phyloP scores from a whole-genome alignment of 2,888 invertebrate genomes.

The Tachystola acroxantha region DNA sequence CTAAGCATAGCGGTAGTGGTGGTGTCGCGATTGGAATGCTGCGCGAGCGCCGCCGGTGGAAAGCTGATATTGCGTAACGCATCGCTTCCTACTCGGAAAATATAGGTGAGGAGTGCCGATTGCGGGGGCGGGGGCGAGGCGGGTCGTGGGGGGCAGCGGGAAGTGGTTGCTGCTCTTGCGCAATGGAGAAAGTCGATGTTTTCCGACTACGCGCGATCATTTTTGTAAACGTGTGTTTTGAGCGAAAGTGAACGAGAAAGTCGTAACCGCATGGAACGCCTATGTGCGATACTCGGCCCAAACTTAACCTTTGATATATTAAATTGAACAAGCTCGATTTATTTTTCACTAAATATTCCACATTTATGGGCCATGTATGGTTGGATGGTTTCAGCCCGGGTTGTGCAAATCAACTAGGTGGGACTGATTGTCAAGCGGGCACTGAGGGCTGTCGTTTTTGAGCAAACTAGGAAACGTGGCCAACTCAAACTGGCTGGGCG shows the following conservation, averaged over 20 bases:
- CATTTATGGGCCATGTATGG: no score
- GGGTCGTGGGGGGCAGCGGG: conserved; percentile 39
- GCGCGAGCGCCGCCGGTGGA: conserved; percentile 39
- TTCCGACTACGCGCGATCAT: conserved; percentile 70
- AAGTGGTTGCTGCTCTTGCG: conserved; percentile 61
- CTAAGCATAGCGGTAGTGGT: neutral
- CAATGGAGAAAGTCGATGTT: conserved; percentile 69
- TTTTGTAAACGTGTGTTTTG: conserved; percentile 75
- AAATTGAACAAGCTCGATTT: no score
- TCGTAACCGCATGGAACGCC: conserved; percentile 16
- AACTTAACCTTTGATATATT: no score
- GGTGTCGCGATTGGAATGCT: conserved; percentile 33
- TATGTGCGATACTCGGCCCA: conserved; percentile 4
- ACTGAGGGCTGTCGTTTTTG: no score
- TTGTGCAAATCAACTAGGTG: no score
- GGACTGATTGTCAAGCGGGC: no score
- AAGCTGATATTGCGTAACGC: conserved; percentile 54
- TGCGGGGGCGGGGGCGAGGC: conserved; percentile 16
- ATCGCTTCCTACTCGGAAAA: conserved; percentile 64
- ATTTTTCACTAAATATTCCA: no score
- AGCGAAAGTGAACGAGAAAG: conserved; percentile 72
- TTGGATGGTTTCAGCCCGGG: no score
- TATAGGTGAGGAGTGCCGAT: conserved; percentile 64
- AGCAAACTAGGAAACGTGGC: no score
- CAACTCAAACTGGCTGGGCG: no score